A percentile compares a stretch with the other conserved stretches of the same genome.
Conservation (phyloP, 2,888 invertebrate genomes). For the Eumerus sabulonum region DNA sequence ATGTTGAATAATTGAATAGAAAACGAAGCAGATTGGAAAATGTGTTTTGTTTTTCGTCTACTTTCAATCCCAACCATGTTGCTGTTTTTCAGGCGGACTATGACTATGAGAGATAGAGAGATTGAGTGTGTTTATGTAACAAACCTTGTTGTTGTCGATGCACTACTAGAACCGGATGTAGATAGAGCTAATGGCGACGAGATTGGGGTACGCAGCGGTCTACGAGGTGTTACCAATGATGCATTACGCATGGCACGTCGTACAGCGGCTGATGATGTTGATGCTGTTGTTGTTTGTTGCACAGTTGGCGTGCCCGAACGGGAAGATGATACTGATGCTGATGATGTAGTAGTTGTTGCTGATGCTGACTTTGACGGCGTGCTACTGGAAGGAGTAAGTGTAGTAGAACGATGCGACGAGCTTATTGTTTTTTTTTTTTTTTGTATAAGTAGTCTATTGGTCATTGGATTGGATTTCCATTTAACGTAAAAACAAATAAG, state of each 20-base stretch:
- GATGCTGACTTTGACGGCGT: slow-evolving; percentile 48
- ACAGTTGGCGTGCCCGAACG: slow-evolving; percentile 30
- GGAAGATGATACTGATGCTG: slow-evolving; percentile 33
- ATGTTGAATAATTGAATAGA: too few species aligned
- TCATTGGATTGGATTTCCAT: slow-evolving; percentile 27
- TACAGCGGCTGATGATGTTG: slow-evolving; percentile 70
- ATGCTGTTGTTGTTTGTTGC: slow-evolving; percentile 63
- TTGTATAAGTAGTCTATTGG: slow-evolving; percentile 8
- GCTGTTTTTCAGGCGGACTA: too few species aligned
- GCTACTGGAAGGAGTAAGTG: slow-evolving; percentile 61
- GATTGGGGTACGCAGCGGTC: slow-evolving; percentile 77
- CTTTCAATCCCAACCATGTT: neutral
- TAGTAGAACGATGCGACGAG: slow-evolving; percentile 59
- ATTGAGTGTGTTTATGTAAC: slow-evolving; percentile 70
- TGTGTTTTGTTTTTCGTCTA: neutral
- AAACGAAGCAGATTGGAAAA: too few species aligned
- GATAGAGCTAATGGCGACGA: slow-evolving; percentile 78
- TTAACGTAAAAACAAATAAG: slow-evolving; percentile 16
- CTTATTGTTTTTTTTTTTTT: slow-evolving; percentile 33
- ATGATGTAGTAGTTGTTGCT: slow-evolving; percentile 28
- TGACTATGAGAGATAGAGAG: too few species aligned
- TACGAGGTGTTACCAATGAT: slow-evolving; percentile 74
- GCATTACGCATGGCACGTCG: slow-evolving; percentile 73
- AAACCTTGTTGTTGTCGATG: slow-evolving; percentile 78
- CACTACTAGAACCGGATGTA: slow-evolving; percentile 73